These are phyloP conservation scores for Pristionchus japonicus DNA, from an alignment of 2,888 invertebrate genomes.

Conservation along the genomic window DNA sequence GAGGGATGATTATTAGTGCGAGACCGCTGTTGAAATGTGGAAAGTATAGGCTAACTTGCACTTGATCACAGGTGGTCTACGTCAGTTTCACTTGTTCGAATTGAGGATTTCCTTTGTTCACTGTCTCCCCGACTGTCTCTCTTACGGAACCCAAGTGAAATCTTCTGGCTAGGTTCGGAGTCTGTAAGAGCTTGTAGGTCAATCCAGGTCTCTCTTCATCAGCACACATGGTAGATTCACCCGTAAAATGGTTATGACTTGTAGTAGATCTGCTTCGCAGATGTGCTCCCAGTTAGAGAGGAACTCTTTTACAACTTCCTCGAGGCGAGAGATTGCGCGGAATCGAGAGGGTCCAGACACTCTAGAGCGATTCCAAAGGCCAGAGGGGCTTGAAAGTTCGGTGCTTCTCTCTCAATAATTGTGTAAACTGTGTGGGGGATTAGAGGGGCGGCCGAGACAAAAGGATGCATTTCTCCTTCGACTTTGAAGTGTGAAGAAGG, in stretches of 20 bases:
- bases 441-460: conserved; percentile 7
- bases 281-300: neutral
- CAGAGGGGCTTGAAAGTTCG: neutral
- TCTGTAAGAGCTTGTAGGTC: too few relatives aligned
- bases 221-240: neutral
- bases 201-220: neutral
- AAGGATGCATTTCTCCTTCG: neutral
- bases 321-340: neutral
- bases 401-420: too few relatives aligned
- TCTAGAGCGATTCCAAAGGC: neutral
- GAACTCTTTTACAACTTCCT: conserved; percentile 9
- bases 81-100: too few relatives aligned
- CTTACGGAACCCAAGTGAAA: too few relatives aligned
- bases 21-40: too few relatives aligned
- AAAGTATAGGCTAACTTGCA: too few relatives aligned
- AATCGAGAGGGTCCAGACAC: neutral
- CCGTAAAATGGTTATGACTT: conserved; percentile 16
- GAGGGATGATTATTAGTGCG: neutral
- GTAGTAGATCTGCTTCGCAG: neutral
- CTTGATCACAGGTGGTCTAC: too few relatives aligned
- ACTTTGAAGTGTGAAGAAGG: neutral
- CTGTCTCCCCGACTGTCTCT: too few relatives aligned
- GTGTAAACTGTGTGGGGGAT: conserved; percentile 16
- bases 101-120: too few relatives aligned
- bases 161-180: too few relatives aligned